Evolutionary conservation across 2,113 vertebrate genomes (phyloP), one percentile per base, ranked within the genome.

Genomic region (Aramus guarauna): DNA sequence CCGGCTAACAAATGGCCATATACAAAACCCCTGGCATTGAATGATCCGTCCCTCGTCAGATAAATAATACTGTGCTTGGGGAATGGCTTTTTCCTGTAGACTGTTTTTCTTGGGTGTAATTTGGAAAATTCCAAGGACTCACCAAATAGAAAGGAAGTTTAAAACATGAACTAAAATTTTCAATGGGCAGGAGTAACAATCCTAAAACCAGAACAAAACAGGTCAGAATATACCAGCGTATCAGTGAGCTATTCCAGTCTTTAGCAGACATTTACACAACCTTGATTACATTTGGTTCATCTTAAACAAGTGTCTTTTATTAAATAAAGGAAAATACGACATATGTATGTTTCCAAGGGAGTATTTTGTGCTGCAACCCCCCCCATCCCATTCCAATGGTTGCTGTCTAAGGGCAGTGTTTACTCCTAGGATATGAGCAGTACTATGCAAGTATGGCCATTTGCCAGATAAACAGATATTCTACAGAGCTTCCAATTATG

Each of bases 391-490:
- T 91, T 92, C 62, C 67, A 68, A 11, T 41, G 80, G 66, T 55
- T 85, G 94, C 66, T 89, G 73, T 96, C 58, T 90, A 62, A 90
- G 76, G 84, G 73, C 80, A 95, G 58, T 95, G 96, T 96, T 97
- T 85, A 95, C 92, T 82, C 89, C 91, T 67, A 22, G 91, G 87
- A 41, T 95, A 52, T 69, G 90, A 92, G 73, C 88, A 94, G 64
- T 74, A 87, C 75, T 96, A 85, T 93, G 96, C 77, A 96, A 96
- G 83, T 79, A 16, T 88, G 89, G 94, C 92, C 90, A 63, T 85
- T 97, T 96, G 91, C 82, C 95, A 96, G 90, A 96, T 91, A 92
- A 96, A 91, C 86, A 92, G 90, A 96, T 97, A 97, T 94, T 96
- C 94, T 96, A 90, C 89, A 85, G 96, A 95, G 96, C 95, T 92